Evolutionary conservation across 1,140 invertebrate species (phyloP).

Genomic region (Drosophila sulfurigaster): DNA sequence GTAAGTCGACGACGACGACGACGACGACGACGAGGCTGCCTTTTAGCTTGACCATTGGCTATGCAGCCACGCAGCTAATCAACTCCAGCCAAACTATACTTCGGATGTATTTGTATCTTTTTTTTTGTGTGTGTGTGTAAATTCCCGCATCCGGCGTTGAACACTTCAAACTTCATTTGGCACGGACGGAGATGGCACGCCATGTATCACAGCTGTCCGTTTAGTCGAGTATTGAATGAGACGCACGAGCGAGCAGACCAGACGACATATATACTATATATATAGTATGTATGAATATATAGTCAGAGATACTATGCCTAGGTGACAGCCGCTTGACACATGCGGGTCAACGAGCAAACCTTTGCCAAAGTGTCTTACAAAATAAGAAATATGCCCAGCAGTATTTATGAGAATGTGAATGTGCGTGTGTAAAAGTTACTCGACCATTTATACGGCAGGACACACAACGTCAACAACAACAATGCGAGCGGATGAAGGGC

Average conservation of each 20-base stretch:
- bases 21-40: not conserved
- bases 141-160: conserved; percentile 4
- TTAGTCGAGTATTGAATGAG: conserved; percentile 57
- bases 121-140: not conserved
- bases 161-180: conserved; percentile 57
- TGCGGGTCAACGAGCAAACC: conserved; percentile 52
- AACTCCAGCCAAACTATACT: conserved; percentile 46
- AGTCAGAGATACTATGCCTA: conserved; percentile 13
- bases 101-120: not conserved
- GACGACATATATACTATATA: not conserved
- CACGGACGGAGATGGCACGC: conserved; percentile 25
- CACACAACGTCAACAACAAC: not conserved
- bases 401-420: not conserved
- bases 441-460: not conserved
- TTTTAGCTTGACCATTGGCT: conserved; percentile 10
- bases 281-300: too few relatives aligned
- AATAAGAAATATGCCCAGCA: conserved; percentile 38
- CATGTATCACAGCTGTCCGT: conserved; percentile 30
- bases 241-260: conserved; percentile 66
- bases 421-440: conserved; percentile 5
- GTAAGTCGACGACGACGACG: not conserved
- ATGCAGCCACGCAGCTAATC: conserved; percentile 19
- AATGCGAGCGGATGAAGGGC: not conserved
- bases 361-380: conserved; percentile 57
- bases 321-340: conserved; percentile 74